A percentile compares a stretch with the other conserved stretches of the same genome.
phyloP scores from a whole-genome alignment of 2,888 invertebrate genomes.

The Hetaerina titia region DNA sequence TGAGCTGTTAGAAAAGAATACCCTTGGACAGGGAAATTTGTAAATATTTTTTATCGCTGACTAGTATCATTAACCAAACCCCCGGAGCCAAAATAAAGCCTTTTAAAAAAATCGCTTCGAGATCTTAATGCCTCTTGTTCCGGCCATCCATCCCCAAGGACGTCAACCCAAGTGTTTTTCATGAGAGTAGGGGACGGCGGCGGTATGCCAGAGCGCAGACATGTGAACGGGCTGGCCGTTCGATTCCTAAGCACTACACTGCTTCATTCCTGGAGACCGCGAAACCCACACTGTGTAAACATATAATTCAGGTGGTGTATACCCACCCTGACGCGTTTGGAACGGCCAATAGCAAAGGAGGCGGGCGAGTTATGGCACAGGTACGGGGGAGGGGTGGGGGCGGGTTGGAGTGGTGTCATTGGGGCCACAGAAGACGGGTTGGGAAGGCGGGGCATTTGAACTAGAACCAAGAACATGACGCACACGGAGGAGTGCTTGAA shows the following conservation, averaged over 20 bases:
- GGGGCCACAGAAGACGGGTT: not conserved
- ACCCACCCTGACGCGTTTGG: not conserved
- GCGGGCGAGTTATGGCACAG: not conserved
- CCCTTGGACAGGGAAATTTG: too few relatives aligned
- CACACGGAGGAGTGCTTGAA: not conserved
- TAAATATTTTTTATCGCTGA: too few relatives aligned
- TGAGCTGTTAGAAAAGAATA: too few relatives aligned
- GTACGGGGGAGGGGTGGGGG: not conserved
- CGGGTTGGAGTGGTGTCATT: not conserved
- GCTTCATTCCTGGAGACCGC: not conserved
- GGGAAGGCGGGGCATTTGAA: not conserved
- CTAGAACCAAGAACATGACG: not conserved
- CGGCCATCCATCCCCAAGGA: not conserved
- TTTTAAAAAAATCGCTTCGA: not conserved
- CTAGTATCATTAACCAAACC: too few relatives aligned
- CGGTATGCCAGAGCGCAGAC: not conserved
- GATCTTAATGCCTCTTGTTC: not conserved
- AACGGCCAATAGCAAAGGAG: not conserved
- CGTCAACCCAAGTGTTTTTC: not conserved
- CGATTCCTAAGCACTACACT: not conserved
- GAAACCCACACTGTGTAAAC: not conserved
- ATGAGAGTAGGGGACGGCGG: not conserved
- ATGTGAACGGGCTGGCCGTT: not conserved
- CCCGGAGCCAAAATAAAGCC: too few relatives aligned
- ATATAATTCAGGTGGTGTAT: conserved; percentile 7